Evolutionary conservation across 2,888 invertebrate species (phyloP).

Genomic region (Disparrhopalites patrizii): DNA sequence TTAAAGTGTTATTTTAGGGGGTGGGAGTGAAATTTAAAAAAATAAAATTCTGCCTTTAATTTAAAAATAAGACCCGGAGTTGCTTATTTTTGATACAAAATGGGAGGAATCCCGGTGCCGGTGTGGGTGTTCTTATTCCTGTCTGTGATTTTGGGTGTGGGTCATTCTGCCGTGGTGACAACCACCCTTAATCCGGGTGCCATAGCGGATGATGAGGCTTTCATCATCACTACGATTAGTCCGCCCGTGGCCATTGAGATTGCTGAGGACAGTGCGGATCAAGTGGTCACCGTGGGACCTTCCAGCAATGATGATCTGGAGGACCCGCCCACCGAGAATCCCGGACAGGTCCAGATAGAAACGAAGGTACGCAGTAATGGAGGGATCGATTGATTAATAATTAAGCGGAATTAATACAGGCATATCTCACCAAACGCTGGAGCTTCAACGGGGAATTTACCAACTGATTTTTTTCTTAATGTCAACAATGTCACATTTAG

Average conservation of each 20-base stretch:
- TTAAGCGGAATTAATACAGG: too few species aligned
- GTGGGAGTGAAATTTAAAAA: too few species aligned
- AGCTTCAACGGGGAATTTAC: too few species aligned
- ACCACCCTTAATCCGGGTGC: constrained; percentile 14
- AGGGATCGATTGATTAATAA: too few species aligned
- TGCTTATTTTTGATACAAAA: background rate
- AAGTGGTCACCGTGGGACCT: background rate
- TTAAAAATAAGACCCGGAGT: too few species aligned
- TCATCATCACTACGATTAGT: constrained; percentile 20
- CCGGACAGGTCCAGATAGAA: too few species aligned
- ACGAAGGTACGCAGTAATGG: too few species aligned
- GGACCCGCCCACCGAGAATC: background rate
- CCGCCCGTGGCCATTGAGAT: background rate
- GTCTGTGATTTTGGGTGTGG: background rate
- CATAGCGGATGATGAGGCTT: constrained; percentile 15
- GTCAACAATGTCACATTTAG: too few species aligned
- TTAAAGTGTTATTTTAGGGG: too few species aligned
- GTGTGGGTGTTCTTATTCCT: background rate
- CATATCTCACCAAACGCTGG: too few species aligned
- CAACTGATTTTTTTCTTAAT: too few species aligned
- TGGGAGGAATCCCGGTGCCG: background rate
- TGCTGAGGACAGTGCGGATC: background rate
- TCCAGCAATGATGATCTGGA: background rate
- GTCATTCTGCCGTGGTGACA: background rate
- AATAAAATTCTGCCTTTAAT: too few species aligned